Evolutionary conservation across 2,797 vertebrate genomes (phyloP), one percentile per base, ranked within the genome.

Genomic region (Psittacula derbiana): DNA sequence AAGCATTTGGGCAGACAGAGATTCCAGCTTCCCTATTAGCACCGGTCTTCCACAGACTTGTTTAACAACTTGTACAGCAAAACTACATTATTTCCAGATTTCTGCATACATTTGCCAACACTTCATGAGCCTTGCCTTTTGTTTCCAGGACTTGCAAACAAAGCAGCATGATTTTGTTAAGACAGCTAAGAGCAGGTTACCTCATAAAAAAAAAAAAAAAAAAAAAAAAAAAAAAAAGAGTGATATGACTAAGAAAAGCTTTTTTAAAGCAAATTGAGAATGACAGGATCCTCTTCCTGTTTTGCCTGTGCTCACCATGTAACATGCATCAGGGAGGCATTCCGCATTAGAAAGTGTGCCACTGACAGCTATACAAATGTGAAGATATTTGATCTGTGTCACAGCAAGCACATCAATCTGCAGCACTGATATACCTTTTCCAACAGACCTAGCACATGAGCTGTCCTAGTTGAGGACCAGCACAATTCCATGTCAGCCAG

Each of bases 111-210:
- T 79, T 53, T 81, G 85, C 62, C 85, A 95, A 18, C 60, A 70
- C 25, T 66, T 84, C 24, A 28, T 6, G 17, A 92, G 86, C 23
- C 10, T 69, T 57, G 28, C 19, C 38, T 91, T 72, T 75, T 66
- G 58, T 70, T 94, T 91, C 80, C 73, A 81, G 31, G 58, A 44
- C 70, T 90, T 92, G 43, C 66, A 90, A 93, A 90, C 38, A 90
- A 94, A 94, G 46, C 47, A 70, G 47, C 9, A 31, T 25, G 30
- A 60, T 60, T 84, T 81, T 53, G 24, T 44, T 83, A 55, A 43
- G 88, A 40, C 5, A 58, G 58, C 43, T 55, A 88, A 70, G 15
- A 62, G 40, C 12, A 60, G 38, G 55, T 40, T 30, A 80, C 36
- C 16, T 66, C 12, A 69, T 61, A 1, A 4, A 33, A 46, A 53